Evolutionary conservation across 2,797 vertebrate species (phyloP).

Genomic region (Orestias chungarensis): DNA sequence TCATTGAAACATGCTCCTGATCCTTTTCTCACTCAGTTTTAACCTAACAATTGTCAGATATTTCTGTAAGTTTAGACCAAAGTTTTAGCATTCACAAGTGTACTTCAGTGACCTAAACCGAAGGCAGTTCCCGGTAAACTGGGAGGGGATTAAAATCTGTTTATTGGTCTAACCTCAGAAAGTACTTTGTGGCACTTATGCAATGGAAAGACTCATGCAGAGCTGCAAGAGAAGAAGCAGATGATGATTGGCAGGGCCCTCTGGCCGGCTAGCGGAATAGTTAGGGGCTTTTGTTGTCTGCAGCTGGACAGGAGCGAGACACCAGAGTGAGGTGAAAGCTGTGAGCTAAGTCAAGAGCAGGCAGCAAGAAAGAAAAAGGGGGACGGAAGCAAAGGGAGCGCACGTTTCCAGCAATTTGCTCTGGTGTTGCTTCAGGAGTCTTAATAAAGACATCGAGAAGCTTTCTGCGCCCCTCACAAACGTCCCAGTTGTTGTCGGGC

Average conservation of each 20-base stretch:
- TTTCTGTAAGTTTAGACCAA: background rate
- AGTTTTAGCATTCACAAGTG: background rate
- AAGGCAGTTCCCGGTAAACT: conserved; percentile 15
- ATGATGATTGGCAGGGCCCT: conserved; percentile 77
- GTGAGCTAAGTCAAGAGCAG: conserved; percentile 24
- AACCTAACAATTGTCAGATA: background rate
- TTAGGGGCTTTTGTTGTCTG: conserved; percentile 67
- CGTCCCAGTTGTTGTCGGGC: conserved; percentile 12
- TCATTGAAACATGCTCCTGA: background rate
- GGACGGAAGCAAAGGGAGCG: conserved; percentile 25
- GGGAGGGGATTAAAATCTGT: conserved; percentile 10
- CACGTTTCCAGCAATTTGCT: conserved; percentile 69
- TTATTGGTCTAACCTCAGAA: conserved; percentile 47
- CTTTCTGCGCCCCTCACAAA: conserved; percentile 21
- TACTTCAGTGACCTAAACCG: background rate
- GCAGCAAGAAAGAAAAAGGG: conserved; percentile 14
- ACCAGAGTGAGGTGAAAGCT: conserved; percentile 32
- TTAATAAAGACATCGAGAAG: conserved; percentile 76
- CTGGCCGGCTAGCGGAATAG: conserved; percentile 58
- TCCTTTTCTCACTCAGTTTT: background rate
- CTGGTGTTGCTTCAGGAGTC: conserved; percentile 72
- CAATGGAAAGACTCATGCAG: conserved; percentile 56
- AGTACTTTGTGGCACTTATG: conserved; percentile 40
- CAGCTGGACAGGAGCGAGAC: conserved; percentile 60
- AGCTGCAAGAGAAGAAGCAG: conserved; percentile 45